A percentile compares a stretch with the other conserved stretches of the same genome.
Evolutionary conservation across 2,797 vertebrate species (phyloP).

Genomic region (Helicolenus hilgendorfi): DNA sequence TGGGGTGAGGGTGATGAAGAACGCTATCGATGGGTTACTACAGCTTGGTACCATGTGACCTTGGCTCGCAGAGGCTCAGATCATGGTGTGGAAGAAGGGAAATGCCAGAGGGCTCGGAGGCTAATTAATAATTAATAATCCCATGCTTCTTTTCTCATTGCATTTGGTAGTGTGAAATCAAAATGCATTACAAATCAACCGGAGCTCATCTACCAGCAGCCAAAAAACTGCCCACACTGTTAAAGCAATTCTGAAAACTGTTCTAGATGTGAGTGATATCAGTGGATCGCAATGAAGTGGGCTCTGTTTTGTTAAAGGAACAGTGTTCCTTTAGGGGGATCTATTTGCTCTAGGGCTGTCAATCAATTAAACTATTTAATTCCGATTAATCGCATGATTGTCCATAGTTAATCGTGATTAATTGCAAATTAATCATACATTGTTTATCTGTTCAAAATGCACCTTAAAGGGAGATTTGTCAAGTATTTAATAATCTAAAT

Average conservation of each 20-base stretch:
- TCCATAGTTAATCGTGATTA: too few species aligned
- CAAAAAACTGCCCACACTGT: constrained; percentile 22
- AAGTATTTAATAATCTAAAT: too few species aligned
- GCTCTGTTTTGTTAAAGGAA: too few species aligned
- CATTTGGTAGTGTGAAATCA: constrained; percentile 49
- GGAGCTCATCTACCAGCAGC: background rate
- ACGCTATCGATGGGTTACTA: background rate
- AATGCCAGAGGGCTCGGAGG: constrained; percentile 56
- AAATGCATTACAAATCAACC: constrained; percentile 61
- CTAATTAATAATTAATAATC: constrained; percentile 67
- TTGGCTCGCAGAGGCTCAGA: constrained; percentile 46
- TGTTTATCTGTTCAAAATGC: too few species aligned
- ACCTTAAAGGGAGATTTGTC: too few species aligned
- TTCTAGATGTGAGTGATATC: background rate
- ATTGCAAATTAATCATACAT: too few species aligned
- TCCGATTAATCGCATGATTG: too few species aligned
- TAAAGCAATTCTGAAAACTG: background rate
- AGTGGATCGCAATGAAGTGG: background rate
- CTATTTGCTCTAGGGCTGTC: too few species aligned
- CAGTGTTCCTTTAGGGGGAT: too few species aligned
- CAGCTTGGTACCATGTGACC: constrained; percentile 55
- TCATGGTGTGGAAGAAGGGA: constrained; percentile 39
- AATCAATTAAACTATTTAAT: fast-evolving
- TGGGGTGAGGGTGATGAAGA: constrained; percentile 31
- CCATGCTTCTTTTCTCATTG: constrained; percentile 44